These are phyloP conservation scores for Meteorus cinctellus DNA, from an alignment of 2,888 invertebrate genomes.

Conservation along the genomic window DNA sequence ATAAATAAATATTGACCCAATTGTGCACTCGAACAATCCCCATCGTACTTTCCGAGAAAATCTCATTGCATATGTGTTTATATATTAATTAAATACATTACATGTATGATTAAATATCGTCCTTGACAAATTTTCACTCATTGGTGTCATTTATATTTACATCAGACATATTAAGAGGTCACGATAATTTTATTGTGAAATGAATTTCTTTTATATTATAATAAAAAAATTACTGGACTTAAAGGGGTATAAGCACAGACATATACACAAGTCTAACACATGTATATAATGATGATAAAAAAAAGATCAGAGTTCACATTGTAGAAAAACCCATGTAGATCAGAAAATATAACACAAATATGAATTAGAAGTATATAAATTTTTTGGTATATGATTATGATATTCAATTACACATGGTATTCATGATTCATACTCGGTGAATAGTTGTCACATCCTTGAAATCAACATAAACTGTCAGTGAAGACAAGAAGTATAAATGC, in stretches of 20 bases:
- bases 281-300: constrained; percentile 43
- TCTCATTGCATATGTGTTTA: background rate
- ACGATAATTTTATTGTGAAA: background rate
- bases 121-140: constrained; percentile 6
- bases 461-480: background rate
- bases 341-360: constrained; percentile 53
- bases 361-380: background rate
- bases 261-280: background rate
- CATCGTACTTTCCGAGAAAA: constrained; percentile 1
- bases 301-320: constrained; percentile 58
- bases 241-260: background rate
- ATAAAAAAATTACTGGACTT: background rate
- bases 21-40: constrained; percentile 5
- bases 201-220: background rate
- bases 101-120: background rate
- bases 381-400: background rate
- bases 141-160: background rate
- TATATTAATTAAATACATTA: background rate
- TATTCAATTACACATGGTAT: background rate
- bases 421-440: background rate
- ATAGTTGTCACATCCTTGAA: background rate
- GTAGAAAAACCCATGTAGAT: constrained; percentile 55
- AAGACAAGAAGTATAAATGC: background rate
- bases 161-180: background rate
- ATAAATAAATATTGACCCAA: constrained; percentile 45